These are phyloP conservation scores for Rotaria magnacalcarata DNA, from an alignment of 2,888 invertebrate species.

Conservation along the genomic window DNA sequence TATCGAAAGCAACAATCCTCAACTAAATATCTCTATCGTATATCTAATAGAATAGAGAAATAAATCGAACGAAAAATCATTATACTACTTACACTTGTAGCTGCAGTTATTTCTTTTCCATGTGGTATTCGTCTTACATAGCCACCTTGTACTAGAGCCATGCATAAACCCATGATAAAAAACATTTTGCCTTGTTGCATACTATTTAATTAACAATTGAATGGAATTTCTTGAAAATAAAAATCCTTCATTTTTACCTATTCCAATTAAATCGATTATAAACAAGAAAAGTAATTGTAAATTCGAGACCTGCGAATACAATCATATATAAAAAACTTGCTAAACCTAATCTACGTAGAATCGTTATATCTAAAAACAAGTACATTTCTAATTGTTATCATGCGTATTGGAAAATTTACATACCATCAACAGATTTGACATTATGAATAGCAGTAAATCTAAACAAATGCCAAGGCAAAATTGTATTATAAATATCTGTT, in stretches of 20 bases:
- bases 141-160: slow-evolving; percentile 72
- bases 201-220: slow-evolving; percentile 61
- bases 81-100: slow-evolving; percentile 62
- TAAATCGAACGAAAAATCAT: no score
- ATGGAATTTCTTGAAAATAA: no score
- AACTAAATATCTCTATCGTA: no score
- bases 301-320: slow-evolving; percentile 90
- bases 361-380: slow-evolving; percentile 64
- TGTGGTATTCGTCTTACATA: slow-evolving; percentile 76
- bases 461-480: slow-evolving; percentile 6
- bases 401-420: slow-evolving; percentile 47
- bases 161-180: slow-evolving; percentile 80
- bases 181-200: slow-evolving; percentile 98
- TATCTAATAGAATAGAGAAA: no score
- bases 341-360: slow-evolving; percentile 53
- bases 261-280: slow-evolving; percentile 83
- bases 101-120: slow-evolving; percentile 69
- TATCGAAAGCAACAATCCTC: no score
- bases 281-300: slow-evolving; percentile 89
- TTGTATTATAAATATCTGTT: not conserved
- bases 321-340: slow-evolving; percentile 79
- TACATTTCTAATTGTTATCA: no score
- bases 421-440: slow-evolving; percentile 13
- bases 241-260: slow-evolving; percentile 53
- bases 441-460: slow-evolving; percentile 13